Evolutionary conservation across 2,113 vertebrate species (phyloP), one percentile per base, ranked within the genome.

Genomic region (Lates calcarifer): DNA sequence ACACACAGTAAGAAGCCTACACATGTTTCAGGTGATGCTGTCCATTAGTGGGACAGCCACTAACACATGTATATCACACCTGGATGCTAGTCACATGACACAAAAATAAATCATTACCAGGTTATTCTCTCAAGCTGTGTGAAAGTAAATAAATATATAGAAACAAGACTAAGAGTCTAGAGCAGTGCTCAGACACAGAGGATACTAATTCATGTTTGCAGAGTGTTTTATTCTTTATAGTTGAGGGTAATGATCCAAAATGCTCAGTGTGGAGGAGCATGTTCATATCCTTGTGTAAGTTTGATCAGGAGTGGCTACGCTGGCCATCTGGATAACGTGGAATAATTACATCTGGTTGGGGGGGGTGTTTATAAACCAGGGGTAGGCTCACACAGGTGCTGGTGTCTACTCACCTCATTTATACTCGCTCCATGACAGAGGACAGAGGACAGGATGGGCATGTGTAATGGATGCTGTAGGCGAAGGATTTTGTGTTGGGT

Each of bases 251-350:
- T 39, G 35, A 11, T 62, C 0, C 22, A 7, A 9, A 39, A 8
- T 39, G 39, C 39, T 39, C 60, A 8, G 35, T 43, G 29, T 26
- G 12, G 1, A 45, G 14, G 13, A 33, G 39, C 8, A 69, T 33
- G 39, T 31, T 45, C 39, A 29, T 15, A 17, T 51, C 53, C 28
- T 53, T 37, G 6, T 41, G 15, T 14, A 56, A 31, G 1, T 20
- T 12, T 3, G n/a, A 68, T 22, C 17, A 67, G 22, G 1, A 31
- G 49, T 17, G 10, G 33, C 53, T 41, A 0, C 8, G 43, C 39
- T 31, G 6, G 11, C 67, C 85, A 72, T 78, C 64, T 78, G 69
- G n/a, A 31, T 22, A 67, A 10, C 0, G 9, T 7, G 35, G 35
- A 37, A 37, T 37, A 37, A 37, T 10, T 6, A 15, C 41, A 43